Percentiles rank a stretch among this genome's conserved stretches.
Evolutionary conservation across 2,113 vertebrate genomes (phyloP).

Genomic region (Balaeniceps rex): DNA sequence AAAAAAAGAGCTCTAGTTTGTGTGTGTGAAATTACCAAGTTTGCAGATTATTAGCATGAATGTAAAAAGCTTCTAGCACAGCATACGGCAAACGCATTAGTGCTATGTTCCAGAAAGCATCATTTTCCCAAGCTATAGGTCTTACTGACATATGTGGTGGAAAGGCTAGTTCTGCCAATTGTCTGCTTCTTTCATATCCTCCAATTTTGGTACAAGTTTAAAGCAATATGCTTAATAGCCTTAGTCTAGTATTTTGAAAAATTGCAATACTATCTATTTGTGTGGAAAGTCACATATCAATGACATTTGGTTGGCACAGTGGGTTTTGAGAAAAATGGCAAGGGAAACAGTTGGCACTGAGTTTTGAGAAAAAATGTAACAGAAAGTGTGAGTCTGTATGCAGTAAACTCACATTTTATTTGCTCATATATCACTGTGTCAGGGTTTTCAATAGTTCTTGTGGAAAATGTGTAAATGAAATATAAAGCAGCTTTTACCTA

Average conservation of each 20-base stretch:
- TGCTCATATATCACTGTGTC: slow-evolving; percentile 32
- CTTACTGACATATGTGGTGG: slow-evolving; percentile 46
- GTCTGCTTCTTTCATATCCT: slow-evolving; percentile 21
- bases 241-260: background rate
- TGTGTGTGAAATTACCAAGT: slow-evolving; percentile 10
- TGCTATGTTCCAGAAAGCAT: background rate
- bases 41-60: background rate
- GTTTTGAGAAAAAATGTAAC: background rate
- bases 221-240: slow-evolving; percentile 6
- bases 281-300: slow-evolving; percentile 17
- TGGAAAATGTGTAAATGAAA: slow-evolving; percentile 26
- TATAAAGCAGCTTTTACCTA: background rate
- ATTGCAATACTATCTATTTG: background rate
- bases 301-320: slow-evolving; percentile 32
- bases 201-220: background rate
- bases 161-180: slow-evolving; percentile 32
- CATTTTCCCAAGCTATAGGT: slow-evolving; percentile 25
- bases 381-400: slow-evolving; percentile 7
- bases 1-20: background rate
- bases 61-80: background rate
- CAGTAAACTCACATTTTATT: slow-evolving; percentile 20
- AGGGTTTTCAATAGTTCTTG: slow-evolving; percentile 15
- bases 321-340: slow-evolving; percentile 2
- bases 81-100: slow-evolving; percentile 32
- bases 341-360: background rate